Conservation (phyloP, 2,797 vertebrate species). For the Darevskia nairensis region DNA sequence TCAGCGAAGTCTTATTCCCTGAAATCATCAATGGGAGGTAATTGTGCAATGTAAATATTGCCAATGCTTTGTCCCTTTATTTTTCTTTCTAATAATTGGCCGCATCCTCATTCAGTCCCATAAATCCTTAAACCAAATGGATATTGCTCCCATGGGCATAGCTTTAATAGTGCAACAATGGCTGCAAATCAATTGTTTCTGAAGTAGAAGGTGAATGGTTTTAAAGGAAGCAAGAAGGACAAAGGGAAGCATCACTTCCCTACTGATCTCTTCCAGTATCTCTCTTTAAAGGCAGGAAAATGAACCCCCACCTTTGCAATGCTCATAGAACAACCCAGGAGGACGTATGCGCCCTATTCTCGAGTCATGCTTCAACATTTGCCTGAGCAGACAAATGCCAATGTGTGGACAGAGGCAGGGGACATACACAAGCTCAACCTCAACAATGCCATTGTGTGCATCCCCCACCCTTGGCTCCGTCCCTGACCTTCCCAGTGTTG, state of each 20-base stretch:
- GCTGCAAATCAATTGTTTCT: conserved; percentile 1
- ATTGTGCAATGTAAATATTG: conserved; percentile 1
- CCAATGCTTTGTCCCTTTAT: background rate
- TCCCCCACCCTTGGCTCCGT: too few species aligned
- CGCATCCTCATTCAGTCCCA: background rate
- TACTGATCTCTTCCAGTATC: background rate
- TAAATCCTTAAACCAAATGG: conserved; percentile 16
- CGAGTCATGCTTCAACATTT: background rate
- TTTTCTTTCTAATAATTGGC: conserved; percentile 2
- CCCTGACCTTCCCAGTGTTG: too few species aligned
- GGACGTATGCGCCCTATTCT: background rate
- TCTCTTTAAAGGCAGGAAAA: background rate
- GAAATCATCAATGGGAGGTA: background rate
- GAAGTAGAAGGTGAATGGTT: background rate
- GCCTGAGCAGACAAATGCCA: too few species aligned
- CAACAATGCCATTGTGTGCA: too few species aligned
- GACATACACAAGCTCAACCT: too few species aligned
- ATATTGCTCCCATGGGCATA: background rate
- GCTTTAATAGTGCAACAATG: background rate
- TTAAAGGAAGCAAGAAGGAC: background rate
- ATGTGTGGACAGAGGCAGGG: too few species aligned
- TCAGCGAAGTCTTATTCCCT: background rate
- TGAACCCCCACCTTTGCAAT: background rate
- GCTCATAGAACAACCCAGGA: background rate
- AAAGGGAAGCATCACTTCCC: background rate